phyloP scores from a whole-genome alignment of 1,140 invertebrate genomes.

The Euura saliciscinereae region DNA sequence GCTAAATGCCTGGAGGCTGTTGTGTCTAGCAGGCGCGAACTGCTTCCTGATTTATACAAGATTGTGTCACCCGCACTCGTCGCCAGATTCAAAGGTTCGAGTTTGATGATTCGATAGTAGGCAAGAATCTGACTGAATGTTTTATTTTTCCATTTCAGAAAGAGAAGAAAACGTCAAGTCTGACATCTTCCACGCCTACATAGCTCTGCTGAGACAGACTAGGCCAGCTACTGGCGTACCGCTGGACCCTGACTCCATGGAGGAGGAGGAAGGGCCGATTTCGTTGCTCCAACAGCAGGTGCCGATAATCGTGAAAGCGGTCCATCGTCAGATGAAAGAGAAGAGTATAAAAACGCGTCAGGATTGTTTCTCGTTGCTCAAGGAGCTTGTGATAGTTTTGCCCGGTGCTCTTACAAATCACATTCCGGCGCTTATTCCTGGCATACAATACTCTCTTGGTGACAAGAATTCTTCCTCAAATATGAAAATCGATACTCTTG shows the following conservation, averaged over 20 bases:
- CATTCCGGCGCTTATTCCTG: conserved; percentile 84
- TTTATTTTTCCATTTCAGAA: conserved; percentile 65
- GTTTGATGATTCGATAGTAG: not conserved
- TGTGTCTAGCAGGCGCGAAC: conserved; percentile 89
- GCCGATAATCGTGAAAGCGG: conserved; percentile 81
- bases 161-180: conserved; percentile 98
- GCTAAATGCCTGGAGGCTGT: conserved; percentile 98
- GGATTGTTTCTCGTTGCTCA: conserved; percentile 88
- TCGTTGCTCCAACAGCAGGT: conserved; percentile 76
- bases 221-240: conserved; percentile 70
- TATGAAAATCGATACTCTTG: conserved; percentile 97
- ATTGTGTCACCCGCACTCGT: conserved; percentile 90
- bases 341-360: conserved; percentile 93
- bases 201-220: conserved; percentile 90
- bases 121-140: not conserved
- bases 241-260: conserved; percentile 79
- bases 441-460: conserved; percentile 88
- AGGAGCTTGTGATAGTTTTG: conserved; percentile 87
- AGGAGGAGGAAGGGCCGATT: conserved; percentile 76
- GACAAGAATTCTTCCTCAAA: conserved; percentile 96
- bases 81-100: conserved; percentile 82
- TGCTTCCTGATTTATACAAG: conserved; percentile 89
- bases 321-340: conserved; percentile 91
- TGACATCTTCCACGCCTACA: conserved; percentile 96
- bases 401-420: conserved; percentile 88